Evolutionary conservation across 1,140 invertebrate genomes (phyloP), one percentile per base, ranked within the genome.

Genomic region (Eulimnadia texana): DNA sequence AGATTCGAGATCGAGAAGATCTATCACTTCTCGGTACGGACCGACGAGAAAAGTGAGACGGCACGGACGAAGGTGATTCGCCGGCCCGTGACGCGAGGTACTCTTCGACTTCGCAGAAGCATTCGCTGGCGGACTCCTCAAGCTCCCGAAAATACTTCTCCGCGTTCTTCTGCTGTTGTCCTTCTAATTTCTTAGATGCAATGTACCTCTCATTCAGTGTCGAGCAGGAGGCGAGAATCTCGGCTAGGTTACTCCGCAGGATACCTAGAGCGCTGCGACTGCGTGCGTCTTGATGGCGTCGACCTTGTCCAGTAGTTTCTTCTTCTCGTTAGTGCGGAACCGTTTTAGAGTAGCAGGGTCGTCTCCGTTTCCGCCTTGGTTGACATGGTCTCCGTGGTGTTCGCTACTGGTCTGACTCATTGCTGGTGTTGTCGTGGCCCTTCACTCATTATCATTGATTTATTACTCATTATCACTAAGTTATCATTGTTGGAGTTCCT

Each of bases 61-160:
- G 1, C 1, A 54, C 23, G 23, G 53, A 54, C 3, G 53, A 54
- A 2, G 53, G 53, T 16, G 53, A 1, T 9, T 54, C 53, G 53
- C 53, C 53, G 53, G 19, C 53, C 16, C 53, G 53, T n/a, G 53
- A 54, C 2, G 28, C 10, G 3, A 54, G 53, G 53, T 54, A 54
- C 23, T 54, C 16, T n/a, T 54, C 53, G n/a, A 54, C 23, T 3
- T 54, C 28, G 16, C n/a, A 16, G 19, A 24, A 54, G 23, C 53
- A 54, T n/a, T 13, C 2, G 9, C 23, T 25, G 16, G 28, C 53
- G 23, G 23, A 13, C n/a, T 9, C 28, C 28, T 54, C n/a, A 1
- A 54, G n/a, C 3, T 19, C 16, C 3, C 16, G n/a, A 22, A 19
- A 54, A 54, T 54, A 54, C 19, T 9, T 1, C 28, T 54, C 53